Evolutionary conservation across 2,888 invertebrate genomes (phyloP).

Genomic region (Hedya salicella): DNA sequence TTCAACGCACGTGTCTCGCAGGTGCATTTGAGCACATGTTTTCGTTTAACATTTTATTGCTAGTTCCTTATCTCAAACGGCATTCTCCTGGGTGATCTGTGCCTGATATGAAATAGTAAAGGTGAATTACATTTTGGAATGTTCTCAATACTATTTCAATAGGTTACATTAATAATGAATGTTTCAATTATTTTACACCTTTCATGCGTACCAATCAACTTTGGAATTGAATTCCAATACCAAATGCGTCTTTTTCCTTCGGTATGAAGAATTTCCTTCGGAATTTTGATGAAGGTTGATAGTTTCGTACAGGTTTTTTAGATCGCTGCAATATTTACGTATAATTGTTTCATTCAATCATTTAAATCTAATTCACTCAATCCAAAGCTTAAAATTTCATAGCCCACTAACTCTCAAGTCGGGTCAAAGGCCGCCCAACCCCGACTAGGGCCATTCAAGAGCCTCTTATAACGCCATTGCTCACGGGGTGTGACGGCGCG

Average conservation of each 20-base stretch:
- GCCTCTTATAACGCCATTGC: conserved; percentile 57
- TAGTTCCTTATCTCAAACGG: conserved; percentile 21
- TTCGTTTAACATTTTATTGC: conserved; percentile 23
- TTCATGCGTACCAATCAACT: not conserved
- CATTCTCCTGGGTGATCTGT: not conserved
- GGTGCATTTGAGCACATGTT: conserved; percentile 38
- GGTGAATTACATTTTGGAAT: conserved; percentile 6
- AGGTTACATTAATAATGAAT: conserved; percentile 6
- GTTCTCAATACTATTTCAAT: not conserved
- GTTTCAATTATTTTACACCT: not conserved
- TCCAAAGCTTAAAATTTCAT: conserved; percentile 27
- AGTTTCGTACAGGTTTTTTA: not conserved
- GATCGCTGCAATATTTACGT: not conserved
- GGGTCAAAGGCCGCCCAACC: conserved; percentile 72
- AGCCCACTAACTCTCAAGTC: conserved; percentile 39
- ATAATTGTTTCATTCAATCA: conserved; percentile 11
- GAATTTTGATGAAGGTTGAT: not conserved
- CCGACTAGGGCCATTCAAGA: conserved; percentile 58
- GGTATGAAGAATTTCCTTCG: not conserved
- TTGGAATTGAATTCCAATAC: not conserved
- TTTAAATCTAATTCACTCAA: conserved; percentile 21
- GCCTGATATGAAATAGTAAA: not conserved
- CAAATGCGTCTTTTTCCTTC: not conserved
- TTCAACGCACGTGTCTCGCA: conserved; percentile 37
- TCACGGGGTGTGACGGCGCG: conserved; percentile 77